phyloP scores from a whole-genome alignment of 2,888 invertebrate species.

The Drosophila limbata region DNA sequence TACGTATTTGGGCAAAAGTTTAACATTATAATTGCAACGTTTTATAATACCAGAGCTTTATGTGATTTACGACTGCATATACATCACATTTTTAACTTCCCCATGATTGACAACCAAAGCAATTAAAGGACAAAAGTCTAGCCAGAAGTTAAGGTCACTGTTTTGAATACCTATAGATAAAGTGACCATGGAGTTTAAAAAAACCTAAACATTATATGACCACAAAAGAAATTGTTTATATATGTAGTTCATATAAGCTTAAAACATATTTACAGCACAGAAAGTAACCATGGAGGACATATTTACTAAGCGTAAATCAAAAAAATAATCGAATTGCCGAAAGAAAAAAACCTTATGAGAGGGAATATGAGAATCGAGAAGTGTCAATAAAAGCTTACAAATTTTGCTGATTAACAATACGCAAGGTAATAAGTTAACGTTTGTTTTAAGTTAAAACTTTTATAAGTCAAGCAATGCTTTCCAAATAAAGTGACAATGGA shows the following conservation, averaged over 20 bases:
- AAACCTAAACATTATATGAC: background rate
- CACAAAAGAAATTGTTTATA: no score
- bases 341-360: no score
- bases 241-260: background rate
- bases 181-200: background rate
- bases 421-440: no score
- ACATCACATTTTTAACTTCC: conserved; percentile 4
- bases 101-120: conserved; percentile 28
- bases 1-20: conserved; percentile 60
- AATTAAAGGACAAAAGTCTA: conserved; percentile 17
- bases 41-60: conserved; percentile 61
- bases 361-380: background rate
- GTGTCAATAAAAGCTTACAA: background rate
- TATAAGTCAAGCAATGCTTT: background rate
- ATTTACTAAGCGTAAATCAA: no score
- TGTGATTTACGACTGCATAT: conserved; percentile 49
- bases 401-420: no score
- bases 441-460: background rate
- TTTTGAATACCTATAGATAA: background rate
- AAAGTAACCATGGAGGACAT: background rate
- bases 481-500: background rate
- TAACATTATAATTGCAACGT: conserved; percentile 76
- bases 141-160: background rate
- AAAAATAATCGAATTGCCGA: no score
- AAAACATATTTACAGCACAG: background rate